Conservation (phyloP, 2,888 invertebrate genomes). For the Gari tellinella region DNA sequence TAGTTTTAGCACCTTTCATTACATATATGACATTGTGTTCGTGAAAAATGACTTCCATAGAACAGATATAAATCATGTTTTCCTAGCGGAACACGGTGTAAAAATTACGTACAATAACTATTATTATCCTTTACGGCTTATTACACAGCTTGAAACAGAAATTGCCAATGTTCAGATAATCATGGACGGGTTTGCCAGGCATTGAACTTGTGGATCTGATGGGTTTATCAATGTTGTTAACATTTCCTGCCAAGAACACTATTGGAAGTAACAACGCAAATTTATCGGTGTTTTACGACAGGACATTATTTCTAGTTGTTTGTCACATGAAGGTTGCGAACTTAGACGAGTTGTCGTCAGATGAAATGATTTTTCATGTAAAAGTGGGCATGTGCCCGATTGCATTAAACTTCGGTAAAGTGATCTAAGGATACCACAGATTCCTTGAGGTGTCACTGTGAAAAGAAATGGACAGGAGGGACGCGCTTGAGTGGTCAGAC, state of each 20-base stretch:
- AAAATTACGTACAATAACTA: conserved; percentile 26
- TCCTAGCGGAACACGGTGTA: conserved; percentile 19
- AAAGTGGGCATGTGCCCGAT: conserved; percentile 21
- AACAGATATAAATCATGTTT: conserved; percentile 28
- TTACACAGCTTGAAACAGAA: too few species aligned
- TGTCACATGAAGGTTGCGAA: conserved; percentile 42
- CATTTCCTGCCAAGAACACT: conserved; percentile 47
- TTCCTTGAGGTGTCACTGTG: too few species aligned
- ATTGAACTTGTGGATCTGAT: conserved; percentile 37
- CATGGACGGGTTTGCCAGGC: conserved; percentile 22
- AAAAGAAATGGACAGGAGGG: too few species aligned
- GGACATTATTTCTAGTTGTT: conserved; percentile 48
- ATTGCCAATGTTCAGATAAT: conserved; percentile 38
- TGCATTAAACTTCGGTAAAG: conserved; percentile 14
- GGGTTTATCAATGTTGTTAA: conserved; percentile 47
- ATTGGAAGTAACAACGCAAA: conserved; percentile 40
- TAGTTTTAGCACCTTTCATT: neutral
- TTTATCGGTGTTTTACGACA: conserved; percentile 48
- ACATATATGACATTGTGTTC: conserved; percentile 25
- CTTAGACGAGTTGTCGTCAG: conserved; percentile 39
- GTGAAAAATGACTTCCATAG: conserved; percentile 35
- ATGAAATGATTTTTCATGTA: conserved; percentile 40
- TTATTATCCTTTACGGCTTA: conserved; percentile 15
- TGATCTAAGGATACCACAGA: too few species aligned
- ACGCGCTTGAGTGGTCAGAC: too few species aligned